These are phyloP conservation scores for Mustela nigripes DNA, from an alignment of 2,113 vertebrate genomes.

Conservation along the genomic window DNA sequence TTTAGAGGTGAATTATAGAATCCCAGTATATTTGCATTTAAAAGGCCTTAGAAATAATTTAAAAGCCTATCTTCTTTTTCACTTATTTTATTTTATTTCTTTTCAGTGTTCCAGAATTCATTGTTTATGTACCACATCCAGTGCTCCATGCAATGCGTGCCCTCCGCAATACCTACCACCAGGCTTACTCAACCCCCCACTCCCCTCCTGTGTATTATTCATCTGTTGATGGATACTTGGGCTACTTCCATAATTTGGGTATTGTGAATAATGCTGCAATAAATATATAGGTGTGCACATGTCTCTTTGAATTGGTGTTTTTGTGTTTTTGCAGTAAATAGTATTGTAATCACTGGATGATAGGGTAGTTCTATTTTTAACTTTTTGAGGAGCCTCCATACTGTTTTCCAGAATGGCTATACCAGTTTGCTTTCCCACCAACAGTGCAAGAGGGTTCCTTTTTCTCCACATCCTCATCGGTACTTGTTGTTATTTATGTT, in stretches of 20 bases:
- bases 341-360: too few species aligned
- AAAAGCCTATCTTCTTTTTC: neutral
- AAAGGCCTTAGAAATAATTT: constrained; percentile 20
- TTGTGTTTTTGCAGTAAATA: too few species aligned
- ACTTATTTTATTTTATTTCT: too few species aligned
- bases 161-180: too few species aligned
- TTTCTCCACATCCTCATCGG: neutral
- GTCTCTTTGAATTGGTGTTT: too few species aligned
- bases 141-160: too few species aligned
- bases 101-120: too few species aligned
- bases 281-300: too few species aligned
- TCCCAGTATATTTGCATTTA: constrained; percentile 38
- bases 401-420: neutral
- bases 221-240: neutral
- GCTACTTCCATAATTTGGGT: neutral
- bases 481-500: neutral
- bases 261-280: too few species aligned
- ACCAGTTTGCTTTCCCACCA: neutral
- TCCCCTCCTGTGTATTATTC: neutral
- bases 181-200: too few species aligned
- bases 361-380: too few species aligned
- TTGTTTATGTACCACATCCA: too few species aligned
- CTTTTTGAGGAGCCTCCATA: neutral
- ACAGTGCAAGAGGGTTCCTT: neutral
- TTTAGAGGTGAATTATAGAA: constrained; percentile 54